Evolutionary conservation across 2,797 vertebrate genomes (phyloP).

Genomic region (Sardinella longiceps): DNA sequence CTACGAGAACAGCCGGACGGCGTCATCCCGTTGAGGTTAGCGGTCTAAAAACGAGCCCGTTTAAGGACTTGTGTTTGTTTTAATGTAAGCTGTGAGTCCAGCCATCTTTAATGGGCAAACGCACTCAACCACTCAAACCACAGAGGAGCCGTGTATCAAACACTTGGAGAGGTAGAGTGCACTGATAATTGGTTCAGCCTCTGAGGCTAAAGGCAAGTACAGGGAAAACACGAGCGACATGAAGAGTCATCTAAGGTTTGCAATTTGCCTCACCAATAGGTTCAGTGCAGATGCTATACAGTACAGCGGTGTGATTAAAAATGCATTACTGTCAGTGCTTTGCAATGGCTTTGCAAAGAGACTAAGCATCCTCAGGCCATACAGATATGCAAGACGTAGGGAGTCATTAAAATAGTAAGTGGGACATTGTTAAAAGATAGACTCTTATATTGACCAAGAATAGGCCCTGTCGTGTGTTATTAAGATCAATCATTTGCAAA

Average conservation of each 20-base stretch:
- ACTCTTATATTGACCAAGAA: slow-evolving; percentile 6
- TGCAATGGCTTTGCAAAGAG: slow-evolving; percentile 24
- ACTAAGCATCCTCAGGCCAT: slow-evolving; percentile 24
- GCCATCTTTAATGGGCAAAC: not conserved
- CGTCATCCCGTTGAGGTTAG: not conserved
- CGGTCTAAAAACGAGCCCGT: not conserved
- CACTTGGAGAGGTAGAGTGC: not conserved
- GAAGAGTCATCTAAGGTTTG: slow-evolving; percentile 20
- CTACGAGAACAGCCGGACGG: not conserved
- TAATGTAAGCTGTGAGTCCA: not conserved
- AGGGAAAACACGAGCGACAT: not conserved
- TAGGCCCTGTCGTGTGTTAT: slow-evolving; percentile 1
- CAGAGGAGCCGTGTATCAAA: not conserved
- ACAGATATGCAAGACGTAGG: not conserved
- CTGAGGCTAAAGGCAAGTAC: not conserved
- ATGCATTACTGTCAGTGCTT: slow-evolving; percentile 26
- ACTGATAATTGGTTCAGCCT: not conserved
- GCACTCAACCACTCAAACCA: not conserved
- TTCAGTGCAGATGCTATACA: slow-evolving; percentile 13
- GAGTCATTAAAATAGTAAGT: slow-evolving; percentile 28
- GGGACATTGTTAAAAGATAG: slow-evolving; percentile 32
- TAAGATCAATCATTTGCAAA: not conserved
- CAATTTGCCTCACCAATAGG: not conserved
- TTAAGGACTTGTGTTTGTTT: slow-evolving; percentile 5
- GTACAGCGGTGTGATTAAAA: slow-evolving; percentile 22